Conservation (phyloP, 2,797 vertebrate species). For the Falco biarmicus region DNA sequence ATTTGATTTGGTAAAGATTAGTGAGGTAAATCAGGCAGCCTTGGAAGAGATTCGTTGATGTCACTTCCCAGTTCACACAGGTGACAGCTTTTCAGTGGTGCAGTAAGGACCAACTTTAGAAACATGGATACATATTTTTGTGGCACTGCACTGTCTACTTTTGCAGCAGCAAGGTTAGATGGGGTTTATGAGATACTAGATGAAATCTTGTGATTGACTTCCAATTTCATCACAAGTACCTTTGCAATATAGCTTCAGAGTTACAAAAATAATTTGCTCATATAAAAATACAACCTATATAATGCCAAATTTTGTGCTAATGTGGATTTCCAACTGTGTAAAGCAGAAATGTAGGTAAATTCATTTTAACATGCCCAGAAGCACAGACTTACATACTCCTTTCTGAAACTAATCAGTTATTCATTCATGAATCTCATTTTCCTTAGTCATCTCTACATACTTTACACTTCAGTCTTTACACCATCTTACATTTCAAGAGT, state of each 20-base stretch:
- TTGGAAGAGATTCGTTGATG: not conserved
- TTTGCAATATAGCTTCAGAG: slow-evolving; percentile 24
- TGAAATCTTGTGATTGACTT: not conserved
- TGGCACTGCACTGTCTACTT: not conserved
- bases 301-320: slow-evolving; percentile 8
- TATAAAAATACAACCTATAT: not conserved
- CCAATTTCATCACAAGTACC: not conserved
- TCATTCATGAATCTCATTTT: slow-evolving; percentile 45
- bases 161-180: not conserved
- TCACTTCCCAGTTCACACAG: not conserved
- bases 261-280: slow-evolving; percentile 42
- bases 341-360: slow-evolving; percentile 34
- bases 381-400: not conserved
- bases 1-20: not conserved
- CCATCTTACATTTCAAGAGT: not conserved
- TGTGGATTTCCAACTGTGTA: slow-evolving; percentile 10
- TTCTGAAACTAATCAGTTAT: slow-evolving; percentile 46
- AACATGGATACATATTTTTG: not conserved
- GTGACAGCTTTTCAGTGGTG: not conserved
- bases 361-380: slow-evolving; percentile 51
- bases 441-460: not conserved
- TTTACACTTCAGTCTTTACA: not conserved
- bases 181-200: not conserved
- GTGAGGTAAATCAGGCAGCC: not conserved
- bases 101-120: not conserved